Conservation (phyloP, 2,797 vertebrate genomes). For the Chloroceryle inda region DNA sequence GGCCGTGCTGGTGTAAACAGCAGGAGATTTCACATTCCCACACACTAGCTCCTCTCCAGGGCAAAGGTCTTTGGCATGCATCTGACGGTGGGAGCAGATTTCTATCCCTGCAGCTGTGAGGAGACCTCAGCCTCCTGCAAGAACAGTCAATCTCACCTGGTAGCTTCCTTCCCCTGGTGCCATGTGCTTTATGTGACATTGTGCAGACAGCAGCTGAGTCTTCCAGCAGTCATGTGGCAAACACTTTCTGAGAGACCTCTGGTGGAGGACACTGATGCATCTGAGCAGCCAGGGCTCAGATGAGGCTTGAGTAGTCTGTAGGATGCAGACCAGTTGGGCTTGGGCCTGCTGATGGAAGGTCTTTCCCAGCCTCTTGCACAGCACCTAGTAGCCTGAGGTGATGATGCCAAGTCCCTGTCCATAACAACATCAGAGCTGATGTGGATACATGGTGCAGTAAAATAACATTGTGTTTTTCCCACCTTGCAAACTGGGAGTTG, state of each 20-base stretch:
- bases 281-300: neutral
- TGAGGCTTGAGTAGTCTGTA: neutral
- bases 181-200: neutral
- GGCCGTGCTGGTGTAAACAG: neutral
- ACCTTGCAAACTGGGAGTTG: neutral
- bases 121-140: neutral
- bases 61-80: neutral
- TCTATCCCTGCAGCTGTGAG: neutral
- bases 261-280: neutral
- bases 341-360: neutral
- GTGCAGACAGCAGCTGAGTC: neutral
- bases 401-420: neutral
- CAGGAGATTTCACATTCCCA: neutral
- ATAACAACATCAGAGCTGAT: neutral
- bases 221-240: neutral
- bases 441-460: accelerated
- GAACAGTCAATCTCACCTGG: neutral
- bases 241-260: neutral
- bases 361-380: neutral
- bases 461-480: neutral
- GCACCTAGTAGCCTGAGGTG: neutral
- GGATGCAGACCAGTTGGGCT: neutral
- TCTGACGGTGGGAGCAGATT: neutral
- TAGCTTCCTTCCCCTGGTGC: neutral
- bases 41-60: neutral